Percentiles rank a stretch among this genome's conserved stretches.
phyloP scores from a whole-genome alignment of 2,888 invertebrate genomes.

The Pyrrhosoma nymphula region DNA sequence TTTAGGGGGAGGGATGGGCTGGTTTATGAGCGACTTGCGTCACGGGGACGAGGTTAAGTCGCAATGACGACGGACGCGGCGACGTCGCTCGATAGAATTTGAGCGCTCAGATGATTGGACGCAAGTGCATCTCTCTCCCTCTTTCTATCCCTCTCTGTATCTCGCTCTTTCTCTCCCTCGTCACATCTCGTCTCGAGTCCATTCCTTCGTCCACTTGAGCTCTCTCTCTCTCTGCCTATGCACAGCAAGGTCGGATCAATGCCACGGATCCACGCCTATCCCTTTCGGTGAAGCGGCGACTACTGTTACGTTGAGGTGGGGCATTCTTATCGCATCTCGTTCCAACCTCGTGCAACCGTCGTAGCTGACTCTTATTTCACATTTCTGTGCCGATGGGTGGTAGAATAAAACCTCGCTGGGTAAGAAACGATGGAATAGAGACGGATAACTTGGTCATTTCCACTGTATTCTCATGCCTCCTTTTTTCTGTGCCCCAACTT shows the following conservation, averaged over 20 bases:
- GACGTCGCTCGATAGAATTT: constrained; percentile 43
- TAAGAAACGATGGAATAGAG: background rate
- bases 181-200: background rate
- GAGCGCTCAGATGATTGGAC: constrained; percentile 33
- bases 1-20: background rate
- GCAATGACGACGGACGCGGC: background rate
- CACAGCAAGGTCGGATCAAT: background rate
- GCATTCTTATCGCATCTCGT: background rate
- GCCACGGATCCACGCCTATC: background rate
- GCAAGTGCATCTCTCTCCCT: constrained; percentile 23
- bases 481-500: no score
- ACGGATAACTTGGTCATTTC: no score
- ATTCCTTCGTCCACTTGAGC: constrained; percentile 34
- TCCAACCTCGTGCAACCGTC: background rate
- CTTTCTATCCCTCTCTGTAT: background rate
- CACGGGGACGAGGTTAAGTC: constrained; percentile 68
- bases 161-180: background rate
- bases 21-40: constrained; percentile 64
- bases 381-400: background rate
- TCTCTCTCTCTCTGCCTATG: background rate
- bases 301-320: background rate
- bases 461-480: no score
- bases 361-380: no score
- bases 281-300: background rate
- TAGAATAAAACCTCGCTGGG: background rate